A percentile compares a stretch with the other conserved stretches of the same genome.
Conservation (phyloP, 2,797 vertebrate genomes). For the Hafferia zeledoni region DNA sequence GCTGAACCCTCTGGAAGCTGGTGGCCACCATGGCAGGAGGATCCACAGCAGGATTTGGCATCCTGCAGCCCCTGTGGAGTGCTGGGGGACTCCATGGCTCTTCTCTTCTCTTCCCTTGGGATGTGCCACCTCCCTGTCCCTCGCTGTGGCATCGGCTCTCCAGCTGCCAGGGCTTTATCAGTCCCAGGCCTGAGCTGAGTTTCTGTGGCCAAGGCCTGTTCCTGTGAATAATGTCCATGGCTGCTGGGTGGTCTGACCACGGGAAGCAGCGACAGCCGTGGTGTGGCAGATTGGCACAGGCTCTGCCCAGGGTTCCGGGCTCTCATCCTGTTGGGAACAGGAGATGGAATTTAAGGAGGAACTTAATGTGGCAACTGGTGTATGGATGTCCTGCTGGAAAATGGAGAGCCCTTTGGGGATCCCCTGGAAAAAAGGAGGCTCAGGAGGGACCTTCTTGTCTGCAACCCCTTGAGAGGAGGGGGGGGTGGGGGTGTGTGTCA, state of each 20-base stretch:
- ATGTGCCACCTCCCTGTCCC: background rate
- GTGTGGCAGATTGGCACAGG: background rate
- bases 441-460: background rate
- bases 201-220: background rate
- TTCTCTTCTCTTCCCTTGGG: background rate
- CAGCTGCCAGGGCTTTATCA: background rate
- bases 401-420: background rate
- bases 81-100: background rate
- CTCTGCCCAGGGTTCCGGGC: background rate
- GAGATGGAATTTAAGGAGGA: background rate
- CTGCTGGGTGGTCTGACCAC: rapidly evolving
- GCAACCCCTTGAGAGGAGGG: background rate
- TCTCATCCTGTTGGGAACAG: background rate
- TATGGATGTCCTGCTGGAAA: background rate
- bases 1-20: background rate
- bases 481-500: rapidly evolving
- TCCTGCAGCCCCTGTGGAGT: background rate
- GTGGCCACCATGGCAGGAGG: background rate
- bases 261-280: rapidly evolving
- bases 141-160: rapidly evolving
- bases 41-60: rapidly evolving
- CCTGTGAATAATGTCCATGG: background rate
- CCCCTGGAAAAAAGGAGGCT: background rate
- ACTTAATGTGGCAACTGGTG: background rate
- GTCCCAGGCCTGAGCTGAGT: background rate